Evolutionary conservation across 2,797 vertebrate species (phyloP).

Genomic region (Vespertilio murinus): DNA sequence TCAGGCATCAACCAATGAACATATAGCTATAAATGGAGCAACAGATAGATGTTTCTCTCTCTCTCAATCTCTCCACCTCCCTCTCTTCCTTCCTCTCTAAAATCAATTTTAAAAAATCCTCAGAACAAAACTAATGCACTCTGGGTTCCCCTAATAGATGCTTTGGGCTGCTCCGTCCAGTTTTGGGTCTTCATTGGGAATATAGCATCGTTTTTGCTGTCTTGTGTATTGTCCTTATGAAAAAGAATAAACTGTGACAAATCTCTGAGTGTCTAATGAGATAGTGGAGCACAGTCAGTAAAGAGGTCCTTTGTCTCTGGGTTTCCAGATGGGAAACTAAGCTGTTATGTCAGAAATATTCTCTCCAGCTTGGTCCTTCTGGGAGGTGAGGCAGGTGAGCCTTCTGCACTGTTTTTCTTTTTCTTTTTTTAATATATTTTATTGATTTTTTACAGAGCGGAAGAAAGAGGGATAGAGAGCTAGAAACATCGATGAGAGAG

Average conservation of each 20-base stretch:
- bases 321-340: constrained; percentile 19
- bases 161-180: background rate
- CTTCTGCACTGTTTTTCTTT: background rate
- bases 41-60: background rate
- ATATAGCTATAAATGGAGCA: background rate
- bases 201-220: background rate
- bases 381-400: background rate
- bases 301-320: background rate
- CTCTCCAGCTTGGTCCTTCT: background rate
- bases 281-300: constrained; percentile 39
- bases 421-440: too few relatives aligned
- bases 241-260: constrained; percentile 35
- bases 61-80: background rate
- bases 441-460: too few relatives aligned
- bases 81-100: background rate
- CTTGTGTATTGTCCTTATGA: background rate
- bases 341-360: constrained; percentile 5
- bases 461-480: too few relatives aligned
- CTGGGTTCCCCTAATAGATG: constrained; percentile 19
- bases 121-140: background rate
- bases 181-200: constrained; percentile 27
- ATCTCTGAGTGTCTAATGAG: constrained; percentile 5
- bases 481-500: too few relatives aligned
- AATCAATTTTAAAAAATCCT: background rate
- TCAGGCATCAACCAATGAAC: background rate